These are phyloP conservation scores for Tipula vernalis DNA, from an alignment of 2,888 invertebrate genomes.

Conservation along the genomic window DNA sequence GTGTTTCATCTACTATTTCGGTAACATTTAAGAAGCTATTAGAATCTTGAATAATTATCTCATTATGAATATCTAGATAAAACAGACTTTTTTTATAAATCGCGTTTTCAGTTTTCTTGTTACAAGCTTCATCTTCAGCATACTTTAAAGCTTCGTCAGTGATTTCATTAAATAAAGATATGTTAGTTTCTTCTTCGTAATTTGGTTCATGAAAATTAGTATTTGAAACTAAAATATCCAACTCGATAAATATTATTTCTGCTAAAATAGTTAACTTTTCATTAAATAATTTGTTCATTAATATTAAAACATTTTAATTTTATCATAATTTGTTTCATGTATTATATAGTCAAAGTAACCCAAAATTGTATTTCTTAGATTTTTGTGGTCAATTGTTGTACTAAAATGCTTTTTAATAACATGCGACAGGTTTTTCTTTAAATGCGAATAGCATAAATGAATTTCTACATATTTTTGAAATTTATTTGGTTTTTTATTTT, in stretches of 20 bases:
- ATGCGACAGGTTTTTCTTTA: neutral
- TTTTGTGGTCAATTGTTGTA: neutral
- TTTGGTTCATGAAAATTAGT: neutral
- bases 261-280: neutral
- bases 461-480: neutral
- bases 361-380: neutral
- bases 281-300: neutral
- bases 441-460: neutral
- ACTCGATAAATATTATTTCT: neutral
- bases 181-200: neutral
- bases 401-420: neutral
- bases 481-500: neutral
- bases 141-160: neutral
- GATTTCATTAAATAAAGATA: no score
- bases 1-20: neutral
- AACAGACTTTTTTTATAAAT: neutral
- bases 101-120: neutral
- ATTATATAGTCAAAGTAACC: neutral
- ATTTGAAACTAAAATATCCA: neutral
- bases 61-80: neutral
- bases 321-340: neutral
- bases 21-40: neutral
- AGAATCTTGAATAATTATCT: neutral
- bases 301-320: neutral
- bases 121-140: neutral